Evolutionary conservation across 2,113 vertebrate species (phyloP).

Genomic region (Tragelaphus buxtoni): DNA sequence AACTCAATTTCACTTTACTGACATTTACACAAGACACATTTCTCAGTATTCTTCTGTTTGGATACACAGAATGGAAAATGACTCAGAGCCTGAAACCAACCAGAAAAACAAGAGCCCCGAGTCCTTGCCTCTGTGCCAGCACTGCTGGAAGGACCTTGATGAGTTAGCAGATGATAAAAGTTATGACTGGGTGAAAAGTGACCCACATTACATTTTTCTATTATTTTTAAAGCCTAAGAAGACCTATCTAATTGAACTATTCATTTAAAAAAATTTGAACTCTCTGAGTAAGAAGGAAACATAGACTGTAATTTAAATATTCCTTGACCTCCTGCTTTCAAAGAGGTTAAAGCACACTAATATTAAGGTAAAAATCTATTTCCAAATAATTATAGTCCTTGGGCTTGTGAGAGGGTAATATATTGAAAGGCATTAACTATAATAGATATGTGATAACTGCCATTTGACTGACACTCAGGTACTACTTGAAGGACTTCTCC

Average conservation of each 20-base stretch:
- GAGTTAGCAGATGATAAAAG: slow-evolving; percentile 17
- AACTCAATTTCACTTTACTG: background rate
- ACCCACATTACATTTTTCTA: background rate
- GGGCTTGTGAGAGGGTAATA: slow-evolving; percentile 39
- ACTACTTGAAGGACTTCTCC: slow-evolving; percentile 30
- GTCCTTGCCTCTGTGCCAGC: background rate
- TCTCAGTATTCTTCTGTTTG: background rate
- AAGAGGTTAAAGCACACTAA: slow-evolving; percentile 49
- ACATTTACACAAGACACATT: background rate
- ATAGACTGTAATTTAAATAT: slow-evolving; percentile 44
- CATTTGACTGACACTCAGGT: slow-evolving; percentile 42
- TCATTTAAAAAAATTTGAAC: background rate
- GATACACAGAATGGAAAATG: background rate
- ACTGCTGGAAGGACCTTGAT: background rate
- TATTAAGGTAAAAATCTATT: slow-evolving; percentile 60
- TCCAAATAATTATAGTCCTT: slow-evolving; percentile 55
- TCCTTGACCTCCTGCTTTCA: slow-evolving; percentile 41
- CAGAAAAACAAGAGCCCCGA: background rate
- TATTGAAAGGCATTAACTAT: slow-evolving; percentile 50
- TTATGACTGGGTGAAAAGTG: slow-evolving; percentile 25
- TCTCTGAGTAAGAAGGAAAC: background rate
- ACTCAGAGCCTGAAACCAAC: background rate
- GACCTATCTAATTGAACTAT: slow-evolving; percentile 50
- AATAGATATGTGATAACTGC: slow-evolving; percentile 40
- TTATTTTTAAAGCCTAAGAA: slow-evolving; percentile 19